These are phyloP conservation scores for Tokudaia muenninki DNA, from an alignment of 2,797 vertebrate genomes.

Conservation along the genomic window DNA sequence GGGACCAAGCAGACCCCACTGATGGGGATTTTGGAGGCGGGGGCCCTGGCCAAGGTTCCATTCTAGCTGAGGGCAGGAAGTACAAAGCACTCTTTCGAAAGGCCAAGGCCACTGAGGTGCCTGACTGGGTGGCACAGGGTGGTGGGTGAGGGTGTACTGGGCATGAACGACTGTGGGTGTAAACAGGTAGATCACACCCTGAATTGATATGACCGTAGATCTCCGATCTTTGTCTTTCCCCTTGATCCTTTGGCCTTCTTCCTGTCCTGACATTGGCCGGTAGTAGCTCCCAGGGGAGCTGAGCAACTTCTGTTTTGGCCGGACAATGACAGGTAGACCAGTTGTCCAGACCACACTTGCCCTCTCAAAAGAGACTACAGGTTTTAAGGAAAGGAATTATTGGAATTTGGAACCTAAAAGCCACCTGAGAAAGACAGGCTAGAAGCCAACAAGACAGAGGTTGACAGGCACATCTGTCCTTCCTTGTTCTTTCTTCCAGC, in stretches of 20 bases:
- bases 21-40: conserved; percentile 67
- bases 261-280: not conserved
- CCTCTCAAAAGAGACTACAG: not conserved
- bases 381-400: not conserved
- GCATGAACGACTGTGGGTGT: not conserved
- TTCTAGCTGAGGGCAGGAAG: conserved; percentile 11
- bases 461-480: not conserved
- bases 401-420: not conserved
- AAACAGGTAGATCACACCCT: not conserved
- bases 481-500: not conserved
- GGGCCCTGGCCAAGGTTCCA: conserved; percentile 31
- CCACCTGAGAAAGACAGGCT: not conserved
- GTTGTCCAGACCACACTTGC: not conserved
- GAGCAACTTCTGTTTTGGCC: not conserved
- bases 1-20: conserved; percentile 82
- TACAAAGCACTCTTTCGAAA: not conserved
- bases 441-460: not conserved
- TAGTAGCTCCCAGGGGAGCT: not conserved
- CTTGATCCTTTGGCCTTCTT: conserved; percentile 61
- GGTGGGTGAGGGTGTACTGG: not conserved
- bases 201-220: not conserved
- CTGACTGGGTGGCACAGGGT: not conserved
- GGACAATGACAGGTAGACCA: not conserved
- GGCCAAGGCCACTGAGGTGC: not conserved
- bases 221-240: not conserved